These are phyloP conservation scores for Tenthredo notha DNA, from an alignment of 2,888 invertebrate species.

Conservation along the genomic window DNA sequence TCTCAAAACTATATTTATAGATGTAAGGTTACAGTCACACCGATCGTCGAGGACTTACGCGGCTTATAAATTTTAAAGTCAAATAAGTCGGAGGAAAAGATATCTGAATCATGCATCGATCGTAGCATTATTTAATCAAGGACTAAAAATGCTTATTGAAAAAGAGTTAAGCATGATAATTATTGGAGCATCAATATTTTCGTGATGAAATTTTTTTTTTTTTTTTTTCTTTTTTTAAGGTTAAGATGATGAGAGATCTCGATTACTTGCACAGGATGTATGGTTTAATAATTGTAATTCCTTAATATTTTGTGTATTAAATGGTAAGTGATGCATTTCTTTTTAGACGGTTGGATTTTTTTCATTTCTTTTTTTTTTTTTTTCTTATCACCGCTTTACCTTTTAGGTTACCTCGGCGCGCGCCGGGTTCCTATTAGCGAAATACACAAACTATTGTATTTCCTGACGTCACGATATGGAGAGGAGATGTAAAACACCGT, in stretches of 20 bases:
- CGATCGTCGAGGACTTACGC: not conserved
- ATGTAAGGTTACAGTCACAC: not conserved
- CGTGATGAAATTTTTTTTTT: not conserved
- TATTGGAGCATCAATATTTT: not conserved
- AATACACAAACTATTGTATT: conserved; percentile 57
- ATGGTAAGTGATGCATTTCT: not conserved
- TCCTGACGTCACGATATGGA: not conserved
- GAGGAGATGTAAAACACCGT: conserved; percentile 19
- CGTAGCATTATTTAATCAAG: no score
- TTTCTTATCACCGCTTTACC: conserved; percentile 57
- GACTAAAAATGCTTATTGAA: not conserved
- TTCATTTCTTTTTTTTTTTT: not conserved
- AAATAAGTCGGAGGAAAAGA: no score
- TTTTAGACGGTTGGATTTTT: no score
- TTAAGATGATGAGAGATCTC: not conserved
- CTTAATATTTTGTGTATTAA: not conserved
- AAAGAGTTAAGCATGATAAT: not conserved
- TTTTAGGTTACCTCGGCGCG: conserved; percentile 77
- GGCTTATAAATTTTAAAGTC: not conserved
- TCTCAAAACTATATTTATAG: not conserved
- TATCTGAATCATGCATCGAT: no score
- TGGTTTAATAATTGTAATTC: not conserved
- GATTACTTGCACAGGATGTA: not conserved
- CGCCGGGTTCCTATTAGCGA: conserved; percentile 73
- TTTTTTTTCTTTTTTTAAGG: conserved; percentile 7